Evolutionary conservation across 2,113 vertebrate genomes (phyloP).

Genomic region (Euleptes europaea): DNA sequence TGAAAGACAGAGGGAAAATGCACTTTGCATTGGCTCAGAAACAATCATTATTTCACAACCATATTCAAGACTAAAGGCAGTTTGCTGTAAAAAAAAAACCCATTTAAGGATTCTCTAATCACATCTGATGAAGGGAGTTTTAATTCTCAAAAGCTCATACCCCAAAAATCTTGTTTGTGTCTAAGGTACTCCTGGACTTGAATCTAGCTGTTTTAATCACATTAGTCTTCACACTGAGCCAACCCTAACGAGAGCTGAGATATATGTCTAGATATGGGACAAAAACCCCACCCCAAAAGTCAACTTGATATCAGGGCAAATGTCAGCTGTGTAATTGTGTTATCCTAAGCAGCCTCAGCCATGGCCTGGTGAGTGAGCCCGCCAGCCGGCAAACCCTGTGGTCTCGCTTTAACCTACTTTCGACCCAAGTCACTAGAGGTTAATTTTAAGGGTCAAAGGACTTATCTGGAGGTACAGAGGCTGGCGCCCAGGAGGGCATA

Average conservation of each 20-base stretch:
- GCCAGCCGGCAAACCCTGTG: background rate
- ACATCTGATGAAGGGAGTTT: too few species aligned
- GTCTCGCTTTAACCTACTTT: slow-evolving; percentile 19
- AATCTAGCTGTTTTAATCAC: background rate
- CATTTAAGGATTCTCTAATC: background rate
- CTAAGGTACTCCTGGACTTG: too few species aligned
- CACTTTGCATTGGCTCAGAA: background rate
- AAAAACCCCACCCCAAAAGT: background rate
- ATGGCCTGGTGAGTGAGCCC: background rate
- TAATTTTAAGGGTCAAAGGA: slow-evolving; percentile 75
- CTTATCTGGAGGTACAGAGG: slow-evolving; percentile 74
- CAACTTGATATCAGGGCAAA: background rate
- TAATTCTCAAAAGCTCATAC: too few species aligned
- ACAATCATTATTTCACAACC: background rate
- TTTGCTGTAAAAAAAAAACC: background rate
- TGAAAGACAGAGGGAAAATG: background rate
- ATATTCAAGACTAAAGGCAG: background rate
- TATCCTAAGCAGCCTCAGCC: background rate
- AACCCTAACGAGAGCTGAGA: background rate
- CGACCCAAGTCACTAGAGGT: slow-evolving; percentile 72
- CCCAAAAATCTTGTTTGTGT: too few species aligned
- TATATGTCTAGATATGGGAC: too few species aligned
- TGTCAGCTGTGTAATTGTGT: background rate
- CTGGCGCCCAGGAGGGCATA: slow-evolving; percentile 84
- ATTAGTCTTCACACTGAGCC: background rate